phyloP scores from a whole-genome alignment of 2,113 vertebrate genomes.

The Hassar affinis region DNA sequence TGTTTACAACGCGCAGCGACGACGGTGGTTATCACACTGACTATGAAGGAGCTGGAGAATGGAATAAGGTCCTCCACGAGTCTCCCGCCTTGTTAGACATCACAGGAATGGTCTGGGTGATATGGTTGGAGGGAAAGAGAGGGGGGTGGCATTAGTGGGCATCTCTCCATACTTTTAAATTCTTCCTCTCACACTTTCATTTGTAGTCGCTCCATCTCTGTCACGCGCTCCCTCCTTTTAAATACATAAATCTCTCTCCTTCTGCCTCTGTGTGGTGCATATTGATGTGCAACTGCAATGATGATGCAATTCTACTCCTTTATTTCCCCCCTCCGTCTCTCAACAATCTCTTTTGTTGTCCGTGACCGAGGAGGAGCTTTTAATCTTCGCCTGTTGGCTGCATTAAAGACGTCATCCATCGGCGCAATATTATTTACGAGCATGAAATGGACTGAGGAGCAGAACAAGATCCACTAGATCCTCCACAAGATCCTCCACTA shows the following conservation, averaged over 20 bases:
- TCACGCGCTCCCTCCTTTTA: slow-evolving; percentile 3
- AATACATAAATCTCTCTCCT: background rate
- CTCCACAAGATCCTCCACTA: too few relatives aligned
- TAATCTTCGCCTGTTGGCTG: background rate
- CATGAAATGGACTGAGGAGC: background rate
- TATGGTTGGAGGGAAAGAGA: too few relatives aligned
- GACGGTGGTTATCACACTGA: too few relatives aligned
- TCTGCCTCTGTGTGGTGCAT: background rate
- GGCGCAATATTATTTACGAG: background rate
- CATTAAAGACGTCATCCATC: background rate
- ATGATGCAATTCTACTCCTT: background rate
- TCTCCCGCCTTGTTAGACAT: background rate
- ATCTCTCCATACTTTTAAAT: background rate
- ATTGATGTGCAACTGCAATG: too few relatives aligned
- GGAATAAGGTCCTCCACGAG: background rate
- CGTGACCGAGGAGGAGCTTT: background rate
- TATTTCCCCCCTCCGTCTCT: background rate
- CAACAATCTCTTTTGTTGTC: background rate
- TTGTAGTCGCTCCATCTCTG: background rate
- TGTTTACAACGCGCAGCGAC: background rate
- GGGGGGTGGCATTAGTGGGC: background rate
- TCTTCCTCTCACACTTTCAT: slow-evolving; percentile 22
- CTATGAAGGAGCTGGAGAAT: background rate
- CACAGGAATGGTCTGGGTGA: too few relatives aligned
- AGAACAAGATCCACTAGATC: background rate